Evolutionary conservation across 2,888 invertebrate species (phyloP), one percentile per base, ranked within the genome.

Genomic region (Pediacus dermestoides): DNA sequence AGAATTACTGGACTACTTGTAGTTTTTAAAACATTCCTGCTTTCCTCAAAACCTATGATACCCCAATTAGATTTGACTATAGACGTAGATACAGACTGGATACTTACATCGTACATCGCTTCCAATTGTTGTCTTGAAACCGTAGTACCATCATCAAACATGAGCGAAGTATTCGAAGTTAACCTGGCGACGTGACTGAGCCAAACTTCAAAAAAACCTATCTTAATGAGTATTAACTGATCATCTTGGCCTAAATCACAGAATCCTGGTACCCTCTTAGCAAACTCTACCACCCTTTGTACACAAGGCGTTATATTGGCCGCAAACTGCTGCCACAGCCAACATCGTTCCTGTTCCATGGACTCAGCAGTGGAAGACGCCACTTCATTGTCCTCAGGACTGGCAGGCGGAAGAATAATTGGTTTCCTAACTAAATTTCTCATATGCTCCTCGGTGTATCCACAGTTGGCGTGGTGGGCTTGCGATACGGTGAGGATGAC

Each of bases 131-230:
- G 81, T 57, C 82, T 76, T 22, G 84, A 83, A 58, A 96, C 78
- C 53, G 81, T 82, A 30, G 85, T 85, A 23, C 95, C 95, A 66
- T 96, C 93, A 52, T 89, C 87, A 65, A 95, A 90, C 42, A 91
- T 86, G 66, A 96, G 74, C 51, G 82, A 80, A 33, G 81, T 75
- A 42, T 82, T 78, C 22, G 81, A 81, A 25, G 88, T 85, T 71
- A 91, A 78, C 48, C 86, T 80, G 6, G 90, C 80, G 47, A 88
- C 83, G 60, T 93, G 85, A 30, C 88, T 83, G 50, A 95, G 76
- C 94, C 95, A 96, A 46, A 94, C 83, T 72, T 96, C 96, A 69
- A 94, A 93, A 75, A 97, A 97, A 44, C 95, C 94, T 64, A 85
- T 81, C 76, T 97, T 96, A 63, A 96, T 92, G 52, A 97, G 79